A percentile compares a stretch with the other conserved stretches of the same genome.
Evolutionary conservation across 2,113 vertebrate species (phyloP).

Genomic region (Scytalopus superciliaris): DNA sequence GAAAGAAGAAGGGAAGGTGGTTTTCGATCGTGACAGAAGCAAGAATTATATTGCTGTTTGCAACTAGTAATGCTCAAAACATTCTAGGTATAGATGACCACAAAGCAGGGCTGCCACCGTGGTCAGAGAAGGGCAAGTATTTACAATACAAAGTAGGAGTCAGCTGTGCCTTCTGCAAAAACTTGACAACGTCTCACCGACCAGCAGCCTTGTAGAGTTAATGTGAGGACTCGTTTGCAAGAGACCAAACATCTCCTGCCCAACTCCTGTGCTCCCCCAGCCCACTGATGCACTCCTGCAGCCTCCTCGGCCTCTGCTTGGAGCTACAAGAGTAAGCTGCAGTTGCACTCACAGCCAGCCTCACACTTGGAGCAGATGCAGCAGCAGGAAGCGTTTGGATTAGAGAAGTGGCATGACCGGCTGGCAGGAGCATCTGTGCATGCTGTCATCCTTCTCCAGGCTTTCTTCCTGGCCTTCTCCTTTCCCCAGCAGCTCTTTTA

Average conservation of each 20-base stretch:
- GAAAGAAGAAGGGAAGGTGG: constrained; percentile 10
- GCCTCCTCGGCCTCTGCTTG: background rate
- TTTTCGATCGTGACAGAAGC: background rate
- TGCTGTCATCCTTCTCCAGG: rapidly evolving
- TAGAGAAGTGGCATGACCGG: background rate
- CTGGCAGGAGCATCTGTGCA: background rate
- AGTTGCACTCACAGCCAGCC: rapidly evolving
- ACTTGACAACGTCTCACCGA: background rate
- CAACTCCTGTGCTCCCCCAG: background rate
- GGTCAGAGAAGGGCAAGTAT: background rate
- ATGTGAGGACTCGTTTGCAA: background rate
- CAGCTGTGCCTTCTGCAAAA: background rate
- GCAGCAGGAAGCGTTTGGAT: background rate
- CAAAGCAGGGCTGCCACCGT: background rate
- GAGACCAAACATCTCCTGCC: background rate
- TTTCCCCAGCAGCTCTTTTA: background rate
- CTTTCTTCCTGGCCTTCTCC: background rate
- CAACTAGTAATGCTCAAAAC: background rate
- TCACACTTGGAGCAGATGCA: background rate
- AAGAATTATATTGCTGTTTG: background rate
- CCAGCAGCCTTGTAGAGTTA: background rate
- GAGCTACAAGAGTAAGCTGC: background rate
- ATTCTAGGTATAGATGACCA: background rate
- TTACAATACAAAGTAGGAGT: background rate
- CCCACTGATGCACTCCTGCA: background rate